Evolutionary conservation across 2,888 invertebrate species (phyloP).

Genomic region (Camptogramma bilineatum): DNA sequence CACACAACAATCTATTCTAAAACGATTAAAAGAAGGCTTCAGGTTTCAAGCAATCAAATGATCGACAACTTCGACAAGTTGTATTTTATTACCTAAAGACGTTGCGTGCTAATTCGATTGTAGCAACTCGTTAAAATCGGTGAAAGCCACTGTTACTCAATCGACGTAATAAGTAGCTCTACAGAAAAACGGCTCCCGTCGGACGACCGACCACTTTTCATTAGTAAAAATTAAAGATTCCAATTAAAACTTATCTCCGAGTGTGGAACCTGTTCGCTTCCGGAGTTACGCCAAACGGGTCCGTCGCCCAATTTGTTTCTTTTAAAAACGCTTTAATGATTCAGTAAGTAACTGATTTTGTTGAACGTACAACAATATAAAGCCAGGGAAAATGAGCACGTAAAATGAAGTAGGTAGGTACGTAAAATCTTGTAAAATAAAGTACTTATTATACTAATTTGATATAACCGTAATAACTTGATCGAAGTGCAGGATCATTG

Average conservation of each 20-base stretch:
- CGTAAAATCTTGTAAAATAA: conserved; percentile 2
- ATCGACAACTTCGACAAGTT: conserved; percentile 56
- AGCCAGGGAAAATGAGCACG: conserved; percentile 8
- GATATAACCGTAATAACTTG: conserved; percentile 10
- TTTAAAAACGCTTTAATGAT: conserved; percentile 54
- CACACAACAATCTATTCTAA: conserved; percentile 6
- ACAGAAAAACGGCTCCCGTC: conserved; percentile 59
- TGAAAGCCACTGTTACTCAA: conserved; percentile 78
- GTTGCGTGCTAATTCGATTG: conserved; percentile 72
- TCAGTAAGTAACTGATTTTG: conserved; percentile 31
- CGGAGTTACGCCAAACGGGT: conserved; percentile 80
- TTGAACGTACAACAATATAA: conserved; percentile 26
- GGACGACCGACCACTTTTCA: conserved; percentile 61
- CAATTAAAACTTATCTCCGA: conserved; percentile 75
- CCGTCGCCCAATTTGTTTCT: conserved; percentile 62
- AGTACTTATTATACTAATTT: conserved; percentile 14
- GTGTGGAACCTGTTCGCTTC: conserved; percentile 78
- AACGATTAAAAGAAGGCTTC: conserved; percentile 10
- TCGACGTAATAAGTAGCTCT: conserved; percentile 62
- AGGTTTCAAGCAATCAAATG: conserved; percentile 50
- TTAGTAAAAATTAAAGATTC: conserved; percentile 75
- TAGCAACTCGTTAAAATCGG: conserved; percentile 68
- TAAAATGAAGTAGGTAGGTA: not conserved
- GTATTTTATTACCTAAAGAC: conserved; percentile 71
- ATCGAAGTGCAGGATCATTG: not conserved